Evolutionary conservation across 2,797 vertebrate genomes (phyloP).

Genomic region (Catamblyrhynchus diadema): DNA sequence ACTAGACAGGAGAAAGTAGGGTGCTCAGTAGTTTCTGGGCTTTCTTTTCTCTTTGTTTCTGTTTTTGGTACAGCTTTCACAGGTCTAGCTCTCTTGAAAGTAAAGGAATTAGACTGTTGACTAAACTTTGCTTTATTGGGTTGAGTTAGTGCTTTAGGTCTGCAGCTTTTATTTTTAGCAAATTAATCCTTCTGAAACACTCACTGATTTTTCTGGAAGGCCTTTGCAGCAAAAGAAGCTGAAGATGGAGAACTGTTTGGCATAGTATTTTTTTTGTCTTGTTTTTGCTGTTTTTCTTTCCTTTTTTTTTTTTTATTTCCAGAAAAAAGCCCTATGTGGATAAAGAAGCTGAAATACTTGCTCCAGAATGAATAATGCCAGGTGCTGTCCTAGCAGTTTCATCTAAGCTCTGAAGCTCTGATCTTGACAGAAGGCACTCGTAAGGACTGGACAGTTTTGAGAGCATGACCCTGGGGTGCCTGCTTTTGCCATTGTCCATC

Average conservation of each 20-base stretch:
- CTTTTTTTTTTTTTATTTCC: too few species aligned
- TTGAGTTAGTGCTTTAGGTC: background rate
- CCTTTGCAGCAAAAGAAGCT: background rate
- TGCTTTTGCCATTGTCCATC: background rate
- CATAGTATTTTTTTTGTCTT: background rate
- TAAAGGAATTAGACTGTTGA: slow-evolving; percentile 8
- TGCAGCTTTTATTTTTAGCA: background rate
- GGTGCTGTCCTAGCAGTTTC: background rate
- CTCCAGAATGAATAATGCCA: background rate
- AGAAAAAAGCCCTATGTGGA: background rate
- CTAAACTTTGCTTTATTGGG: slow-evolving; percentile 3
- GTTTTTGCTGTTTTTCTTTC: background rate
- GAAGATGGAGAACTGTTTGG: background rate
- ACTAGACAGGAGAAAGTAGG: background rate
- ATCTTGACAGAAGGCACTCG: background rate
- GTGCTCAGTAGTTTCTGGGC: background rate
- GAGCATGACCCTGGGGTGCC: background rate
- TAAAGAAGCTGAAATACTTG: background rate
- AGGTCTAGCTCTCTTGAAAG: background rate
- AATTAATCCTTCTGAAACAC: slow-evolving; percentile 40
- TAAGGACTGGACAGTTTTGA: background rate
- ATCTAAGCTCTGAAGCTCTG: background rate
- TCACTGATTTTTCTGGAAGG: background rate
- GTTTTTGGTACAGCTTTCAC: slow-evolving; percentile 12
- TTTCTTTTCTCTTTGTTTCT: slow-evolving; percentile 7